phyloP scores from a whole-genome alignment of 1,140 invertebrate genomes.

The Halesus radiatus region DNA sequence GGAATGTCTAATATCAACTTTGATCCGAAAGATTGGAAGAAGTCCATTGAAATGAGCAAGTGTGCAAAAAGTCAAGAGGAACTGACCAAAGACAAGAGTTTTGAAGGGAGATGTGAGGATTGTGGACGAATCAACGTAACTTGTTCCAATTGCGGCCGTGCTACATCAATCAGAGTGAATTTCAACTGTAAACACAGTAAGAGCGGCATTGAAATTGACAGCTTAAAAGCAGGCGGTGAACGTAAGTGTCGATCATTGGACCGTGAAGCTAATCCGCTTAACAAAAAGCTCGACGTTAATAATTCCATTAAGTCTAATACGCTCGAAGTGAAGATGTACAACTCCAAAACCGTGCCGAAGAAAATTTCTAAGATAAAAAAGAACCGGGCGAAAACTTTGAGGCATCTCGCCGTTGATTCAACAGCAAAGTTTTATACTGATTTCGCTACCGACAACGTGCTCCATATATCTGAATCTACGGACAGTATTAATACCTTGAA shows the following conservation, averaged over 20 bases:
- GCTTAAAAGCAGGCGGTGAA: not conserved
- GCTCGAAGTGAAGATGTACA: constrained; percentile 74
- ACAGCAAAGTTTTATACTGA: constrained; percentile 76
- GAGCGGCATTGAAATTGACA: not conserved
- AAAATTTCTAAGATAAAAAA: constrained; percentile 77
- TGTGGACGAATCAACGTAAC: constrained; percentile 18
- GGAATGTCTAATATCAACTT: constrained; percentile 65
- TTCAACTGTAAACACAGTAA: constrained; percentile 1
- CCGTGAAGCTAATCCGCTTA: constrained; percentile 11
- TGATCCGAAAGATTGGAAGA: constrained; percentile 48
- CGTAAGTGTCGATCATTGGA: constrained; percentile 37
- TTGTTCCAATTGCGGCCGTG: constrained; percentile 23
- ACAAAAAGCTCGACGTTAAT: constrained; percentile 58
- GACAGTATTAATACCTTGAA: constrained; percentile 70
- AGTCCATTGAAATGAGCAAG: constrained; percentile 35
- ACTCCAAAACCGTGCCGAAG: constrained; percentile 76
- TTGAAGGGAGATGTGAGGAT: constrained; percentile 32
- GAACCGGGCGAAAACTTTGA: constrained; percentile 70
- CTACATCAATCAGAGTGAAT: not conserved
- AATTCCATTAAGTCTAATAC: constrained; percentile 6
- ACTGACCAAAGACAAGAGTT: constrained; percentile 10
- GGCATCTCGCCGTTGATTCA: constrained; percentile 64
- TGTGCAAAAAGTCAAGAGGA: constrained; percentile 28
- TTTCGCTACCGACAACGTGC: constrained; percentile 71
- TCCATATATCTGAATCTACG: constrained; percentile 75